Evolutionary conservation across 2,888 invertebrate species (phyloP).

Genomic region (Parnassius glacialis): DNA sequence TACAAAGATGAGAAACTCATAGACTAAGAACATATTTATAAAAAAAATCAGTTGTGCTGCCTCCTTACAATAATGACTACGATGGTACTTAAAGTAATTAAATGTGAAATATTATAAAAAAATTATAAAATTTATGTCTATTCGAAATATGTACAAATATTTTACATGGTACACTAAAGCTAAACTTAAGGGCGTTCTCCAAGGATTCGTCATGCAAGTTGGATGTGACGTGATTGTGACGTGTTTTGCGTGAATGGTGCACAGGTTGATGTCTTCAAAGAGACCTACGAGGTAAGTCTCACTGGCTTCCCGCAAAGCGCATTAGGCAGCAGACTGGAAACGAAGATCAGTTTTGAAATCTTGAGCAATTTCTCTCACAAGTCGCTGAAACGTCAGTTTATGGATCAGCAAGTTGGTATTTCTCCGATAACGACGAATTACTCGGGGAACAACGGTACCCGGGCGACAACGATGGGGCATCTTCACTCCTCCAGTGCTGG

Average conservation of each 20-base stretch:
- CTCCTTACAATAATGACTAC: constrained; percentile 63
- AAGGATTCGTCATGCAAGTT: constrained; percentile 96
- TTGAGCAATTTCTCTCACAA: constrained; percentile 98
- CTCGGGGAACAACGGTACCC: constrained; percentile 97
- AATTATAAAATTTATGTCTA: constrained; percentile 64
- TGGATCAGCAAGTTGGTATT: constrained; percentile 89
- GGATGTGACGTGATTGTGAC: constrained; percentile 99
- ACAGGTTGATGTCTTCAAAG: constrained; percentile 98
- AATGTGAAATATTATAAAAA: constrained; percentile 54
- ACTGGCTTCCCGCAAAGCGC: constrained; percentile 94
- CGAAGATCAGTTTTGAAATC: constrained; percentile 98
- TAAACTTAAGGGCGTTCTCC: constrained; percentile 93
- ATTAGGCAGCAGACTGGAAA: constrained; percentile 97
- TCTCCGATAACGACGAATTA: constrained; percentile 98
- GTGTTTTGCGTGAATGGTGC: constrained; percentile 98
- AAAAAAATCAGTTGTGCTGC: constrained; percentile 76
- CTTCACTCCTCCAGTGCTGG: constrained; percentile 97
- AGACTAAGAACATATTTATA: constrained; percentile 53
- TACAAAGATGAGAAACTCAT: constrained; percentile 55
- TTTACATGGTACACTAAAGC: constrained; percentile 58
- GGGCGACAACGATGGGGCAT: constrained; percentile 98
- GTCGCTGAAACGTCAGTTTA: constrained; percentile 86
- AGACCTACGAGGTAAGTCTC: constrained; percentile 96
- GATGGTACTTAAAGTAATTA: constrained; percentile 52
- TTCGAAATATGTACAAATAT: constrained; percentile 69